Base-by-base conservation (phyloP, 1,140 invertebrate species). In the Rhyzopertha dominica region DNA sequence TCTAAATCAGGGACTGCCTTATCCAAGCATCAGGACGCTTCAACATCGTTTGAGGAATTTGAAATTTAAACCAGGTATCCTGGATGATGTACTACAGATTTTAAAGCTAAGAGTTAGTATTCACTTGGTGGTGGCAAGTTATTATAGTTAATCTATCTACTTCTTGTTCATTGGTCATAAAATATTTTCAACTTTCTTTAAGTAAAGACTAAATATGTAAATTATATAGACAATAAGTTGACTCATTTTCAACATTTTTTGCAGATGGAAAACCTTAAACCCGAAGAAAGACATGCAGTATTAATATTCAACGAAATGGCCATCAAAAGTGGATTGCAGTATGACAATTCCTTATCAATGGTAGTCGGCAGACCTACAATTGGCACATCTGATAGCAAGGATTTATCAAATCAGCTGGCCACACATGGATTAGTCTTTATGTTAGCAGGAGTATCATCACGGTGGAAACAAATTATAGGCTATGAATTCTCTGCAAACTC, bases 381-480 rank as follows among this genome's bases (percentile, higher is more conserved):
- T 12, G n/a, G n/a, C 13, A 14, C 18, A 10, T 22, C 38, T 26
- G 2, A 16, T n/a, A 25, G 26, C 18, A 10, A 9, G 17, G 24
- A 41, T 9, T 31, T 19, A 3, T 36, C 36, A 13, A 17, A 30
- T 9, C 17, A 13, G n/a, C 16, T 41, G 13, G 36, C 36, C 13
- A 31, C 44, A 40, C 44, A 47, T 32, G 44, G 36, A 2, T 31
- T 47, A 47, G 44, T 47, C 19, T 47, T 47, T 23, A 40, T 47
- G 44, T 20, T 47, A 10, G 36, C 14, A 4, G 36, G 24, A 25
- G 10, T 26, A 13, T 28, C n/a, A 10, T 28, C 37, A 23, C 37
- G 37, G 7, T 47, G 36, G 44, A 47, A 47, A 41, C 44, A 47
- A 25, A 40, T 30, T 2, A 24, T 32, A 20, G 36, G 19, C 5